These are phyloP conservation scores for Diadema setosum DNA, from an alignment of 35 echinoderm and acorn worm species.

Conservation along the genomic window DNA sequence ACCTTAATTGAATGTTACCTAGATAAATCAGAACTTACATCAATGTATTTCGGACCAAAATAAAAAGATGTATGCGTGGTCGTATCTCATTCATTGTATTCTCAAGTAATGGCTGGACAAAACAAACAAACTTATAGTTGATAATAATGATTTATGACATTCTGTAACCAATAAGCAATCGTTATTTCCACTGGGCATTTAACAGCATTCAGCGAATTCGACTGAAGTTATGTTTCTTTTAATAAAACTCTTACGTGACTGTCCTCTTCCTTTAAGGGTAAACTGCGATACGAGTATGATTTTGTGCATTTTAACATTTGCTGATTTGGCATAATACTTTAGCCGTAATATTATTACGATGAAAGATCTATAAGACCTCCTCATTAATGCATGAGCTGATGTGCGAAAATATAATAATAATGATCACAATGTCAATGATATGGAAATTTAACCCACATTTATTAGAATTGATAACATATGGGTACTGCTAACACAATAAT, in stretches of 20 bases:
- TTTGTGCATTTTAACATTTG: background rate
- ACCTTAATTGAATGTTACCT: too few relatives aligned
- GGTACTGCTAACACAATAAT: background rate
- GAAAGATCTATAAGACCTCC: too few relatives aligned
- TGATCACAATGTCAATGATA: background rate
- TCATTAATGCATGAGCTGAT: too few relatives aligned
- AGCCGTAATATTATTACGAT: too few relatives aligned
- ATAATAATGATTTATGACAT: background rate
- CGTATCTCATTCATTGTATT: too few relatives aligned
- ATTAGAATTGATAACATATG: background rate
- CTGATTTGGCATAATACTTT: background rate
- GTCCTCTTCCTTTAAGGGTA: too few relatives aligned
- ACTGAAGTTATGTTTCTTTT: background rate
- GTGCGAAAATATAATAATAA: background rate
- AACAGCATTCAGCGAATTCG: background rate
- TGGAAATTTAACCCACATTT: background rate
- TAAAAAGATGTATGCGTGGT: too few relatives aligned
- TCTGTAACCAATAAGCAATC: background rate
- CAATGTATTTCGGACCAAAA: too few relatives aligned
- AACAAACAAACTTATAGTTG: too few relatives aligned
- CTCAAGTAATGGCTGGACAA: too few relatives aligned
- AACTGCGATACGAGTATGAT: too few relatives aligned
- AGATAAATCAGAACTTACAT: too few relatives aligned
- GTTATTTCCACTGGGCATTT: background rate
- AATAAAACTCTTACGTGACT: background rate